These are phyloP conservation scores for Anas flavirostris DNA, from an alignment of 2,797 vertebrate genomes.

Conservation along the genomic window DNA sequence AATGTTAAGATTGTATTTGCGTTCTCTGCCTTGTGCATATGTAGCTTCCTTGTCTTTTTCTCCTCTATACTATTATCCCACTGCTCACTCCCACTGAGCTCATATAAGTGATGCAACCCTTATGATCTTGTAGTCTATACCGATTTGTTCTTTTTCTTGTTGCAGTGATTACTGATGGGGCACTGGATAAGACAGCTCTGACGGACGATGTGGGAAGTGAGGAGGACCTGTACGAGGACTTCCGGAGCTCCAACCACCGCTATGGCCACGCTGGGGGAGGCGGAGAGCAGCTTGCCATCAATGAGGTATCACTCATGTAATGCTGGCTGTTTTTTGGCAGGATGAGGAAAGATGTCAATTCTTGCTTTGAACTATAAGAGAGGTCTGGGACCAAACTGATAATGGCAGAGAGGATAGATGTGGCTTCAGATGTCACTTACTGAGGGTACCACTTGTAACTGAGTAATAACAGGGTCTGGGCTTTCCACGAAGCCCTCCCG, in stretches of 20 bases:
- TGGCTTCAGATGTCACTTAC: background rate
- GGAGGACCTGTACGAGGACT: slow-evolving; percentile 90
- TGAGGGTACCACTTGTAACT: background rate
- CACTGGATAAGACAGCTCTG: slow-evolving; percentile 77
- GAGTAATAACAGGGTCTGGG: background rate
- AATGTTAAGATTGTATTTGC: background rate
- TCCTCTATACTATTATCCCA: rapidly evolving
- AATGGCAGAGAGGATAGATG: background rate
- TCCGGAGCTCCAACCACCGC: slow-evolving; percentile 83
- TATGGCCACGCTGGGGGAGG: slow-evolving; percentile 87
- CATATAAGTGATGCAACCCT: rapidly evolving
- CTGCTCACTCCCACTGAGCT: background rate
- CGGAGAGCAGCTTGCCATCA: slow-evolving; percentile 83
- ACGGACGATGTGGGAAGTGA: slow-evolving; percentile 86
- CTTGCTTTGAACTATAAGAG: rapidly evolving
- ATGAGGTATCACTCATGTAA: slow-evolving; percentile 74
- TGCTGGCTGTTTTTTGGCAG: background rate
- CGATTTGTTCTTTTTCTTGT: background rate
- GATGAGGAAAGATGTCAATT: background rate
- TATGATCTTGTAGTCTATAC: background rate
- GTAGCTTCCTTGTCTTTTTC: background rate
- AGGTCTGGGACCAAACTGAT: background rate
- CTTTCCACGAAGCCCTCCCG: background rate
- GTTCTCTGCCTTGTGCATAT: background rate
- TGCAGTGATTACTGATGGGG: slow-evolving; percentile 83